Percentiles rank a stretch among this genome's conserved stretches.
Evolutionary conservation across 2,888 invertebrate genomes (phyloP).

Genomic region (Xestia ashworthii): DNA sequence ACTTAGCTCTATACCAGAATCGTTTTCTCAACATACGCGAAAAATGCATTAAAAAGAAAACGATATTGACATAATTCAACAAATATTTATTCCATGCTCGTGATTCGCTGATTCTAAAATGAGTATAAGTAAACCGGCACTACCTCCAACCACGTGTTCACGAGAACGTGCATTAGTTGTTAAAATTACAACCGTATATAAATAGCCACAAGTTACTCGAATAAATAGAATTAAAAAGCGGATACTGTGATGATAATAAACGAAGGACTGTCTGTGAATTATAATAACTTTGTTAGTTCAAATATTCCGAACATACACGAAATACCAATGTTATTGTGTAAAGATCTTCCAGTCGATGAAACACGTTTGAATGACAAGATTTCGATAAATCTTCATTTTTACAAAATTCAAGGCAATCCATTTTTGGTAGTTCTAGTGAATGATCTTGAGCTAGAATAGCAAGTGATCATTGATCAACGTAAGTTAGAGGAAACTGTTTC

Average conservation of each 20-base stretch:
- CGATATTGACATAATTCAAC: slow-evolving; percentile 30
- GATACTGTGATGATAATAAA: slow-evolving; percentile 11
- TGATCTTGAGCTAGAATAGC: not conserved
- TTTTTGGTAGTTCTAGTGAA: not conserved
- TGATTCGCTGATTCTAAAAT: slow-evolving; percentile 33
- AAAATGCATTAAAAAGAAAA: slow-evolving; percentile 29
- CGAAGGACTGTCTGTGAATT: slow-evolving; percentile 15
- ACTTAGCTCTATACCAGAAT: not conserved
- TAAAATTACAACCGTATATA: slow-evolving; percentile 28
- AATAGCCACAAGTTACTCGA: not conserved
- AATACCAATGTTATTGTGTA: not conserved
- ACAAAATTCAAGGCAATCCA: not conserved
- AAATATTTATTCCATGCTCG: slow-evolving; percentile 20
- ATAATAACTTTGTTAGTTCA: not conserved
- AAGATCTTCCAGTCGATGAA: not conserved
- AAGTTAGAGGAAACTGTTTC: not conserved
- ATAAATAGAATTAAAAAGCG: slow-evolving; percentile 34
- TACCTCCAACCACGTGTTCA: slow-evolving; percentile 42
- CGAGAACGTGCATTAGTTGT: slow-evolving; percentile 32
- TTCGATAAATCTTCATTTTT: not conserved
- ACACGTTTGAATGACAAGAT: not conserved
- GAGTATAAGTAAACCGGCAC: slow-evolving; percentile 20
- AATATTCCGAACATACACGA: not conserved
- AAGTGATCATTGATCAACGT: not conserved
- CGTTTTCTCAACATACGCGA: not conserved